Percentiles rank a stretch among this genome's conserved stretches.
phyloP scores from a whole-genome alignment of 2,797 vertebrate species.

The Chelidonichthys spinosus region DNA sequence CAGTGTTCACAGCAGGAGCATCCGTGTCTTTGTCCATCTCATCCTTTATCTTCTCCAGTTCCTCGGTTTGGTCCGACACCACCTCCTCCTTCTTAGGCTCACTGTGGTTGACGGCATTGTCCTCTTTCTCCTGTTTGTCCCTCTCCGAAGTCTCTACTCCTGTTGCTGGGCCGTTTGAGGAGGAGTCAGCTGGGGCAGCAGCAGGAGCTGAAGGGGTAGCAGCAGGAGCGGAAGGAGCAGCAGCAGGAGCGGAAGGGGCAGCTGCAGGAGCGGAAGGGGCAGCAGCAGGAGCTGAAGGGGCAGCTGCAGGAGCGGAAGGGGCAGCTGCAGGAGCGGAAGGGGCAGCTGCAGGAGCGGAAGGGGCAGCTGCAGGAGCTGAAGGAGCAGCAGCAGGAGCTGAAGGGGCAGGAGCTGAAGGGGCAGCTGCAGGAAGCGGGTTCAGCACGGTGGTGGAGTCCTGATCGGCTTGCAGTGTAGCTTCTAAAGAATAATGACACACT shows the following conservation, averaged over 20 bases:
- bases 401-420: neutral
- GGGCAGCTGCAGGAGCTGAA: neutral
- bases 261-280: too few species aligned
- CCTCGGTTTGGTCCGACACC: neutral
- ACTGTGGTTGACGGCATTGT: accelerated
- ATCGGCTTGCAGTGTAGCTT: neutral
- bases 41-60: neutral
- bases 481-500: slow-evolving; percentile 13
- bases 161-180: neutral
- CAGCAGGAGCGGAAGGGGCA: too few species aligned
- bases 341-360: neutral
- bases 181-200: neutral
- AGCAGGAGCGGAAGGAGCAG: too few species aligned
- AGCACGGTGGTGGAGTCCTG: neutral
- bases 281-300: too few species aligned
- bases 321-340: too few species aligned
- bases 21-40: neutral
- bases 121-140: neutral
- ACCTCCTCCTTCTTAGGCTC: neutral
- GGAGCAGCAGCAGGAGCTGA: neutral
- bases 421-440: neutral
- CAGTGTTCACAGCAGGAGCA: slow-evolving; percentile 2
- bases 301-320: too few species aligned
- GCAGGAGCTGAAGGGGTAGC: too few species aligned
- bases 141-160: neutral